Base-by-base conservation (phyloP, 2,888 invertebrate genomes). In the Thera britannica region DNA sequence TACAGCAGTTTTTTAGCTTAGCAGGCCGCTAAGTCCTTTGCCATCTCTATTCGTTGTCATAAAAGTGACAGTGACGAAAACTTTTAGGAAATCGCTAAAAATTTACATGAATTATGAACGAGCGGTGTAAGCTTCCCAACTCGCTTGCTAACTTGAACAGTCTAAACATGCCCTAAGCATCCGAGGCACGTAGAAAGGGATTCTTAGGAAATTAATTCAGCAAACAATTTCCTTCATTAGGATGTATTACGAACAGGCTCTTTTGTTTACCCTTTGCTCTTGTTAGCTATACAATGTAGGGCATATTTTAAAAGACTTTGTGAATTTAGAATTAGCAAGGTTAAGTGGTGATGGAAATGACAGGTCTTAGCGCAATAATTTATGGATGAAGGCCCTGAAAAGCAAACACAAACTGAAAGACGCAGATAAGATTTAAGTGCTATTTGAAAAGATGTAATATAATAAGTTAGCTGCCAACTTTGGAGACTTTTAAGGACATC, bases 161-260 rank as follows among this genome's bases (percentile, higher is more conserved):
- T 62, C 62, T 55, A 35, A 62, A 62, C 36, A 35, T n/a, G 48
- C 48, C 55, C 12, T 62, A 63, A 67, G 67, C 65, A 74, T 73
- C 72, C 75, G n/a, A 8, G 67, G 70, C 75, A 75, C 75, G 75
- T 74, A 68, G 68, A 71, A 68, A 70, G 67, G 71, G 71, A 72
- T 74, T 69, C 74, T 71, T 68, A 65, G 70, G 75, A 75, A 74
- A 75, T 75, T 75, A 75, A 74, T 74, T 72, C 67, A 63, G 62
- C 62, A 65, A 72, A 74, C 72, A 74, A 75, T 75, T 73, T 75
- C 72, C 75, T 75, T 74, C 70, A 73, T 75, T 74, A 70, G 67
- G 67, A 69, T 68, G 71, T 68, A 74, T 72, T 70, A 75, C 62
- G 67, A 68, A 67, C 72, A 62, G 66, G 64, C 61, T 65, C 62